Evolutionary conservation across 1,140 invertebrate genomes (phyloP), one percentile per base, ranked within the genome.

Genomic region (Littorina saxatilis): DNA sequence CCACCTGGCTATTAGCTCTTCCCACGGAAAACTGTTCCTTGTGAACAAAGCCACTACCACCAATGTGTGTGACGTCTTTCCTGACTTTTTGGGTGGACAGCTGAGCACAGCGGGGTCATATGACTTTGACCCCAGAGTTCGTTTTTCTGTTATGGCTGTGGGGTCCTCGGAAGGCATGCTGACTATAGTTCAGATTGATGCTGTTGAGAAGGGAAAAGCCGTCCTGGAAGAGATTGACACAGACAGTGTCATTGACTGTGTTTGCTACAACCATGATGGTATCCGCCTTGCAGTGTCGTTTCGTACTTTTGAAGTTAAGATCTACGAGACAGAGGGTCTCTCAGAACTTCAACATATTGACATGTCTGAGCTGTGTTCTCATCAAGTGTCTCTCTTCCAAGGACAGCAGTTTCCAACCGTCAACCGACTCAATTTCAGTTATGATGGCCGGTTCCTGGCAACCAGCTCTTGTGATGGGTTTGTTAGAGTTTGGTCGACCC

Each of bases 121-220:
- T 87, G 88, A 88, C 80, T 88, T 83, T 70, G 77, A 88, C 52
- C 88, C 88, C 11, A 40, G 80, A 29, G 85, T 66, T 55, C 39
- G 74, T 23, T 81, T 82, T 80, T 63, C 83, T 7, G 32, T 82
- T 43, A n/a, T 88, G 23, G 84, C 86, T 15, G 76, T 88, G 1
- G 88, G 81, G 35, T 66, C 81, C 37, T 81, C 50, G 11, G 77
- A 85, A 15, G 72, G 83, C 4, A n/a, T 66, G 15, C 23, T 89
- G 23, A 79, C 84, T 61, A 77, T 85, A 23, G 23, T 88, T 23
- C 84, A 85, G 58, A 52, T 86, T 37, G 73, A 77, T 29, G 73
- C 20, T n/a, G 50, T 78, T 29, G 79, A 84, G 47, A 72, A 78
- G 39, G 80, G 84, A 55, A 78, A 39, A 4, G n/a, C 13, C 3